Evolutionary conservation across 2,888 invertebrate genomes (phyloP).

Genomic region (Heteromyza rotundicornis): DNA sequence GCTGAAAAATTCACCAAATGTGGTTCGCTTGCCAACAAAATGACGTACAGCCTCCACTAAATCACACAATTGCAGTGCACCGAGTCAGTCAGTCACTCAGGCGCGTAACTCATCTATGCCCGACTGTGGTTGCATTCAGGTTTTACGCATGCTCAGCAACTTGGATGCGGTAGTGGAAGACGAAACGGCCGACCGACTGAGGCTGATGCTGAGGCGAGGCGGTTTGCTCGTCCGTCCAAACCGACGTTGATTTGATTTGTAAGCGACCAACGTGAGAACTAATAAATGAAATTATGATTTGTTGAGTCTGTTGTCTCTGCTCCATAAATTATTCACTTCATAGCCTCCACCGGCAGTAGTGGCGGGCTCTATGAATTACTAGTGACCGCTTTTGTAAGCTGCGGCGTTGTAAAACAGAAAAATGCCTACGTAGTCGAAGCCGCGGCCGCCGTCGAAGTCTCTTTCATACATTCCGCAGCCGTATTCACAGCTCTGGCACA

Average conservation of each 20-base stretch:
- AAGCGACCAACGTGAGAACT: constrained; percentile 33
- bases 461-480: no score
- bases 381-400: neutral
- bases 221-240: neutral
- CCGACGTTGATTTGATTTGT: constrained; percentile 2
- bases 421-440: neutral
- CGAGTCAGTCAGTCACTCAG: no score
- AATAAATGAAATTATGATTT: constrained; percentile 33
- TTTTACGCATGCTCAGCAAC: neutral
- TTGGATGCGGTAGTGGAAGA: neutral
- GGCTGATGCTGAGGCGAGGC: neutral
- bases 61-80: constrained; percentile 6
- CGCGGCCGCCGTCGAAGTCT: no score
- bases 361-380: neutral
- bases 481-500: no score
- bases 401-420: neutral
- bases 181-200: no score
- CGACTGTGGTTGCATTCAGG: constrained; percentile 1
- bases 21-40: constrained; percentile 12
- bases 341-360: neutral
- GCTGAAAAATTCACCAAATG: constrained; percentile 17
- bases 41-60: constrained; percentile 21
- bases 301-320: constrained; percentile 18
- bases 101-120: constrained; percentile 4
- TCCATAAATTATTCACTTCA: constrained; percentile 15